Evolutionary conservation across 1,140 invertebrate genomes (phyloP).

Genomic region (Euura lappo): DNA sequence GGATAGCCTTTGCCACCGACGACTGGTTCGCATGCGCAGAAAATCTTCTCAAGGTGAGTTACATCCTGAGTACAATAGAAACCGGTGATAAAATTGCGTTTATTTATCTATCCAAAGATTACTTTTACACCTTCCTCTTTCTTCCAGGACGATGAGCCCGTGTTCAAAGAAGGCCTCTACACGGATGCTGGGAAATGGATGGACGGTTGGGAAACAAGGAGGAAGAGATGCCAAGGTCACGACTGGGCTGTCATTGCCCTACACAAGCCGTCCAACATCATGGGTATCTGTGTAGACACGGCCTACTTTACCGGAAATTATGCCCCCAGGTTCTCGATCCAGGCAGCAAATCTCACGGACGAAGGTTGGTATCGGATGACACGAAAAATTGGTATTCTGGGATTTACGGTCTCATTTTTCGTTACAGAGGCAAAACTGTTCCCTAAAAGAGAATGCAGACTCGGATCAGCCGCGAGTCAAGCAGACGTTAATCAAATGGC

Average conservation of each 20-base stretch:
- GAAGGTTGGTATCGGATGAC: constrained; percentile 50
- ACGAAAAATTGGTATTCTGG: constrained; percentile 11
- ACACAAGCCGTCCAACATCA: constrained; percentile 63
- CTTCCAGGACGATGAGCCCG: constrained; percentile 56
- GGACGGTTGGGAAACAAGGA: constrained; percentile 75
- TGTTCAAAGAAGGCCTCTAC: constrained; percentile 66
- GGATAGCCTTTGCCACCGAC: constrained; percentile 70
- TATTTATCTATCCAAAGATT: too few relatives aligned
- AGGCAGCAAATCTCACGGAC: constrained; percentile 62
- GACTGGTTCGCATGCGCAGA: constrained; percentile 74
- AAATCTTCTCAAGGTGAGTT: constrained; percentile 64
- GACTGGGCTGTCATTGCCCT: constrained; percentile 72
- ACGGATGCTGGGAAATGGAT: constrained; percentile 75
- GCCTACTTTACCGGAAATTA: constrained; percentile 74
- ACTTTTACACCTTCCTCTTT: too few relatives aligned
- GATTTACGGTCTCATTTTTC: constrained; percentile 19
- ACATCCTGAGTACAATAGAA: not conserved
- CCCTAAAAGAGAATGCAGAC: constrained; percentile 54
- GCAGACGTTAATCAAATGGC: constrained; percentile 58
- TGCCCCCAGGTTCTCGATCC: constrained; percentile 69
- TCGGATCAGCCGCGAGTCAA: constrained; percentile 61
- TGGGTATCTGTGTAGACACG: constrained; percentile 69
- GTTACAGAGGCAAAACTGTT: constrained; percentile 61
- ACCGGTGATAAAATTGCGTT: too few relatives aligned
- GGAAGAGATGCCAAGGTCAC: constrained; percentile 68